These are phyloP conservation scores for Leptinotarsa defecta DNA, from an alignment of 1,140 invertebrate genomes.

Conservation along the genomic window DNA sequence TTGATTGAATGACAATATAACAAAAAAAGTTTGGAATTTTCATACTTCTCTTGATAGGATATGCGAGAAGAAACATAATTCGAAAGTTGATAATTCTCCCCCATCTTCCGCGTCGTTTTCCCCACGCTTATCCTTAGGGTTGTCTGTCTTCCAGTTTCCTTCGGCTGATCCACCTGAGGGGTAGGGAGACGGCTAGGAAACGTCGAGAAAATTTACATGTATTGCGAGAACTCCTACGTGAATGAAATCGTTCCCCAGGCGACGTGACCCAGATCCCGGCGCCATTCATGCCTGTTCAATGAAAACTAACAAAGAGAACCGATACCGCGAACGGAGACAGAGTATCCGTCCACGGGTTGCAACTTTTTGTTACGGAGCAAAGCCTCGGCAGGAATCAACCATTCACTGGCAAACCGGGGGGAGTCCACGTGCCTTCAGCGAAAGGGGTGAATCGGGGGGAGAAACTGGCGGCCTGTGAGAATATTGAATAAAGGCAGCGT, in stretches of 20 bases:
- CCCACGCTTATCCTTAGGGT: too few species aligned
- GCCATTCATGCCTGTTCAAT: constrained; percentile 47
- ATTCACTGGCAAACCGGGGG: neutral
- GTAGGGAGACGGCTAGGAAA: neutral
- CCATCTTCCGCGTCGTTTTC: too few species aligned
- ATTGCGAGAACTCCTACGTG: constrained; percentile 24
- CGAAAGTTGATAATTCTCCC: too few species aligned
- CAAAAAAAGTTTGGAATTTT: too few species aligned
- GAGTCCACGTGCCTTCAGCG: neutral
- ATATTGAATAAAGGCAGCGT: too few species aligned
- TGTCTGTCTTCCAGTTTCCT: neutral
- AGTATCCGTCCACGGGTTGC: neutral
- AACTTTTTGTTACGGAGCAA: neutral
- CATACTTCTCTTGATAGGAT: too few species aligned
- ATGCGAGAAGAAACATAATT: too few species aligned
- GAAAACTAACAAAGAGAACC: constrained; percentile 25
- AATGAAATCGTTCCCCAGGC: constrained; percentile 36
- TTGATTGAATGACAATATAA: too few species aligned
- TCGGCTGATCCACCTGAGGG: neutral
- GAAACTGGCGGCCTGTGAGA: too few species aligned
- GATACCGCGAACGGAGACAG: neutral
- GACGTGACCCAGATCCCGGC: constrained; percentile 39
- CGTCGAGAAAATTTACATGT: neutral
- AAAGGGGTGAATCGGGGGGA: neutral
- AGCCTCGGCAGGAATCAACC: neutral